Conservation (phyloP, 37 sponge, comb jelly and placozoan species). For the Axinella damicornis region DNA sequence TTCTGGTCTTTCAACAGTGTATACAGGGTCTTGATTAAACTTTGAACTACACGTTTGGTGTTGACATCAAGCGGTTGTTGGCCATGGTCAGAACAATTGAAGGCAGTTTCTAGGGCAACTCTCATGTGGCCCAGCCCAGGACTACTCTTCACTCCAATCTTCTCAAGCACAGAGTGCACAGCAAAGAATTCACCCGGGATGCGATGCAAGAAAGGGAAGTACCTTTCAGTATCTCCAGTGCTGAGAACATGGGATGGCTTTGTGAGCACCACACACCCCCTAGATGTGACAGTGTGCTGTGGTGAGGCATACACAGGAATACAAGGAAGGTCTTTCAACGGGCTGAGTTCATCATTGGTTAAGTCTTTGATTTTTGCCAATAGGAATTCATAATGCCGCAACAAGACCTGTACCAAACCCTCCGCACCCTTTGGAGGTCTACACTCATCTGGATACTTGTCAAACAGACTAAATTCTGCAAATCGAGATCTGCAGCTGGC, state of each 20-base stretch:
- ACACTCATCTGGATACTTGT: constrained; percentile 16
- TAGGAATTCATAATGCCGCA: too few relatives aligned
- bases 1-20: background rate
- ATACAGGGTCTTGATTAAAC: background rate
- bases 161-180: too few relatives aligned
- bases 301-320: too few relatives aligned
- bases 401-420: too few relatives aligned
- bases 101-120: constrained; percentile 8
- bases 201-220: constrained; percentile 43
- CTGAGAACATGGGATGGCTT: constrained; percentile 46
- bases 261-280: constrained; percentile 25
- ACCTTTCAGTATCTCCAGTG: background rate
- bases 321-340: too few relatives aligned
- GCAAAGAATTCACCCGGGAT: too few relatives aligned
- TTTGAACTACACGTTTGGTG: background rate
- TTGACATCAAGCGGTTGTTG: background rate
- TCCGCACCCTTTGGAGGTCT: background rate
- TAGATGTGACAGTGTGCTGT: background rate
- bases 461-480: constrained; percentile 32
- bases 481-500: constrained; percentile 2
- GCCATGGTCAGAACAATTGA: background rate
- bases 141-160: constrained; percentile 5
- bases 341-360: too few relatives aligned
- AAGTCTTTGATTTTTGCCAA: too few relatives aligned
- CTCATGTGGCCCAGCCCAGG: background rate